Base-by-base conservation (phyloP, 2,888 invertebrate genomes). In the Uloborus plumipes region DNA sequence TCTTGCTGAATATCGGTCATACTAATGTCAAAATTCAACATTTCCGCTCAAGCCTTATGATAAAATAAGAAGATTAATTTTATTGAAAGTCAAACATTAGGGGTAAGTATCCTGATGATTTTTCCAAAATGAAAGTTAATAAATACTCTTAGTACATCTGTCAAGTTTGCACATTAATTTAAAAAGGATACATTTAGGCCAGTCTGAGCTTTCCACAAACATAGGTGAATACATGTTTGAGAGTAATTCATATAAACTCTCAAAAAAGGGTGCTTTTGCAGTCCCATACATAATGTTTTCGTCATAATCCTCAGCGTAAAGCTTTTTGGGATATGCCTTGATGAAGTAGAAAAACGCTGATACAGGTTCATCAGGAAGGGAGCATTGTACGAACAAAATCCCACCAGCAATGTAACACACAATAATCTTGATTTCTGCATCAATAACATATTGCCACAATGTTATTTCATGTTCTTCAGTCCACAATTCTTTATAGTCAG, bases 141-240 rank as follows among this genome's bases (percentile, higher is more conserved):
- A n/a, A n/a, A n/a, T n/a, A 26, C 26, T 2, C 4, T 26, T 26
- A 26, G 26, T 4, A 26, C 4, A 3, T 26, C 26, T 26, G 26
- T 9, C 39, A 39, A 39, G 1, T 7, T 39, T 11, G 39, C 39
- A 2, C 39, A 2, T 39, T 11, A 9, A 39, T 39, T 11, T 7
- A 39, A 39, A 66, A 82, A 82, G 76, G 81, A 82, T 82, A 82
- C 81, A 82, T 72, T 76, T 72, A 55, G 81, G 67, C 81, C 75
- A 76, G 15, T 82, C 67, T 14, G 26, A 16, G 16, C 53, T 59
- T 53, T 76, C 49, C 18, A 69, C 49, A 82, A 82, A 76, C 66
- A 82, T 76, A 3, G 81, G 81, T 15, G 53, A 39, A 71, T 75
- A 82, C 15, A 82, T 49, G 20, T 15, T 61, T 9, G 20, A 61